Percentiles rank a stretch among this genome's conserved stretches.
Evolutionary conservation across 2,797 vertebrate genomes (phyloP).

Genomic region (Cirrhinus molitorella): DNA sequence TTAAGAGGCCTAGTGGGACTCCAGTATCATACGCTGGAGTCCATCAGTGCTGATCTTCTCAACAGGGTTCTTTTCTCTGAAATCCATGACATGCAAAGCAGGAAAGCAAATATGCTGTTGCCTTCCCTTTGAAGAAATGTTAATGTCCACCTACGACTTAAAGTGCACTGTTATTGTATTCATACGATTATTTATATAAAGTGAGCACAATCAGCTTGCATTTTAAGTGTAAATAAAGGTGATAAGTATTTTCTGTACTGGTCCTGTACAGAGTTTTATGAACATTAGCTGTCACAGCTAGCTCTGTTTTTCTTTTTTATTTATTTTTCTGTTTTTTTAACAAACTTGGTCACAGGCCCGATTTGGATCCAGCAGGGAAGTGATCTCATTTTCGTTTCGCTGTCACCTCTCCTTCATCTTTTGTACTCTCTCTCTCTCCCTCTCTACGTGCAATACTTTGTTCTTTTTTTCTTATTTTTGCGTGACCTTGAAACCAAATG

Average conservation of each 20-base stretch:
- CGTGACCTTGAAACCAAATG: constrained; percentile 52
- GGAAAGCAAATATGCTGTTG: constrained; percentile 11
- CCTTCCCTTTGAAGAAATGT: constrained; percentile 34
- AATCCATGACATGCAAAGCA: constrained; percentile 27
- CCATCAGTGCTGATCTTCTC: neutral
- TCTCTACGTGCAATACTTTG: constrained; percentile 23
- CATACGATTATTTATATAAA: constrained; percentile 10
- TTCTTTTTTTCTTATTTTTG: constrained; percentile 44
- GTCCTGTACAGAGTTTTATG: constrained; percentile 46
- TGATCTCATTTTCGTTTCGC: constrained; percentile 74
- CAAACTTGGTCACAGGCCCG: constrained; percentile 68
- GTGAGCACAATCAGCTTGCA: neutral
- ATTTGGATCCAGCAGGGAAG: constrained; percentile 68
- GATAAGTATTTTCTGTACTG: constrained; percentile 11
- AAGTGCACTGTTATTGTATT: neutral
- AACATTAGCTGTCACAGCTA: constrained; percentile 63
- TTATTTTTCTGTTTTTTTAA: constrained; percentile 61
- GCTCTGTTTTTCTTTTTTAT: constrained; percentile 60
- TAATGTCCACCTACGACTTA: constrained; percentile 8
- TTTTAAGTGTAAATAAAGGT: constrained; percentile 22
- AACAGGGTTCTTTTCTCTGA: constrained; percentile 11
- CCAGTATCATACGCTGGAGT: neutral
- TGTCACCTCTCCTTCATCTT: constrained; percentile 46
- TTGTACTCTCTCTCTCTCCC: constrained; percentile 35
- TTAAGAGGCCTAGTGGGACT: neutral